phyloP scores from a whole-genome alignment of 2,113 vertebrate genomes.

The Dissostichus mawsoni region DNA sequence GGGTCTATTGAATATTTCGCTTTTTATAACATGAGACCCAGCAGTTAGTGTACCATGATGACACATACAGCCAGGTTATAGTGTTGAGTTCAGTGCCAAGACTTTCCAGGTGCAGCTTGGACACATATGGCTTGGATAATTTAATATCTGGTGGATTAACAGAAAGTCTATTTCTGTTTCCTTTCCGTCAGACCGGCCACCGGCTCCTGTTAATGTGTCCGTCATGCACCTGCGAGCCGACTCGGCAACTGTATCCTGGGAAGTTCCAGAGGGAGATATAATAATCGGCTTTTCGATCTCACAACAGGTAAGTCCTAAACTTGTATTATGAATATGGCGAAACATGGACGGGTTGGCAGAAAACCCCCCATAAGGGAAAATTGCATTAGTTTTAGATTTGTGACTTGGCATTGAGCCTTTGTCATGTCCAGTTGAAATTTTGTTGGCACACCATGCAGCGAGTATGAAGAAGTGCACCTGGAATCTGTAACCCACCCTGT shows the following conservation, averaged over 20 bases:
- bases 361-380: background rate
- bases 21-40: background rate
- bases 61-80: background rate
- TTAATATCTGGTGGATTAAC: constrained; percentile 21
- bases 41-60: background rate
- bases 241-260: constrained; percentile 97
- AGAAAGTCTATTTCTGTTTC: background rate
- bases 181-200: constrained; percentile 89
- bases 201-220: constrained; percentile 95
- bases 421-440: constrained; percentile 15
- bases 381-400: background rate
- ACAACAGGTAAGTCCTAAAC: constrained; percentile 89
- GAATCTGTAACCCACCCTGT: background rate
- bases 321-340: background rate
- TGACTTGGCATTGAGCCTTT: constrained; percentile 39
- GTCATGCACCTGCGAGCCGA: constrained; percentile 95
- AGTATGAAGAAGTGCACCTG: constrained; percentile 31
- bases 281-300: constrained; percentile 98
- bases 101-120: background rate
- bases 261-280: constrained; percentile 95
- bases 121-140: constrained; percentile 16
- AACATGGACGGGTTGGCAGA: background rate
- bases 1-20: no score
- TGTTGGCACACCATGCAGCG: background rate
- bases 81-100: background rate